phyloP scores from a whole-genome alignment of 2,113 vertebrate genomes.

The Cochlearius cochlearius region DNA sequence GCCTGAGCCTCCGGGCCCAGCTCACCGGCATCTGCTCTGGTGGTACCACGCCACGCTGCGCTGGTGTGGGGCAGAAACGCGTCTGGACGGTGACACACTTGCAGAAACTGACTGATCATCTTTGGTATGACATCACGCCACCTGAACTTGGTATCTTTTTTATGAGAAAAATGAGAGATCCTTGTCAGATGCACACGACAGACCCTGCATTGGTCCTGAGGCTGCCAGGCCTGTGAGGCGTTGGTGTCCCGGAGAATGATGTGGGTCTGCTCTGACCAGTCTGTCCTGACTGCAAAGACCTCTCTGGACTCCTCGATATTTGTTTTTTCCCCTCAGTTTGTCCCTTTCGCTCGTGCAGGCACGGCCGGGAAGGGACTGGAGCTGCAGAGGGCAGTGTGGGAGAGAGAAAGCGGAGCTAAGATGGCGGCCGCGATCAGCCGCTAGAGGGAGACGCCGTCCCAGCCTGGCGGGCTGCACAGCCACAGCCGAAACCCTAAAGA shows the following conservation, averaged over 20 bases:
- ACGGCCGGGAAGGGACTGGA: neutral
- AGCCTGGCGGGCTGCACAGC: neutral
- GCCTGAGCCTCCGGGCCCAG: neutral
- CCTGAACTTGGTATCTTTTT: neutral
- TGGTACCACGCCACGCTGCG: neutral
- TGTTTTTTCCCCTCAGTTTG: too few relatives aligned
- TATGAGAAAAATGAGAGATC: neutral
- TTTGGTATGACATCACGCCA: fast-evolving
- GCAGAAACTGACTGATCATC: fast-evolving
- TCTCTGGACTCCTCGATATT: too few relatives aligned
- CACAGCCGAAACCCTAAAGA: fast-evolving
- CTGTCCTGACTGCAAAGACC: neutral
- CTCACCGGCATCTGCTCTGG: neutral
- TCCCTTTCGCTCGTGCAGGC: neutral
- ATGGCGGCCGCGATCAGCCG: neutral
- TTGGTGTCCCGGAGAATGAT: fast-evolving
- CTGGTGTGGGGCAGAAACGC: fast-evolving
- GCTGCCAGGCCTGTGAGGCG: fast-evolving
- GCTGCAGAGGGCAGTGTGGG: conserved; percentile 52
- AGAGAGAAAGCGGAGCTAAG: neutral
- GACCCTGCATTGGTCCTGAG: fast-evolving
- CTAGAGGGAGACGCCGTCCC: neutral
- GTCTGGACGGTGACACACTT: fast-evolving
- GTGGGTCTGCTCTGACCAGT: neutral
- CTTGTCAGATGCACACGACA: fast-evolving